Conservation (phyloP, 1,140 invertebrate genomes). For the Micrasema longulum region DNA sequence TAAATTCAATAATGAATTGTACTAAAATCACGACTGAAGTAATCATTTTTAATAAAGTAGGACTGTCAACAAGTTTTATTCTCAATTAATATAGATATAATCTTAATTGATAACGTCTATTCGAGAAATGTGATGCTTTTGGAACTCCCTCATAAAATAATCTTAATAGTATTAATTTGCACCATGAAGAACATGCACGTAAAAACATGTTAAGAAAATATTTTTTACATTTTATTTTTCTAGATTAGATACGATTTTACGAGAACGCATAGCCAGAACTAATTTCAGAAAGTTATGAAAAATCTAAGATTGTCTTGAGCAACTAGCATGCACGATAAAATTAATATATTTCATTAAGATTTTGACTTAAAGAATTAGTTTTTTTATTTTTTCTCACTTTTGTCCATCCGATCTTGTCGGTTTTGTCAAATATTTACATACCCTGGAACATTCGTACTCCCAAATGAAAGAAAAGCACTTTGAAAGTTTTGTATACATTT, state of each 20-base stretch:
- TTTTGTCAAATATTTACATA: constrained; percentile 26
- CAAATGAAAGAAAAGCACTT: too few relatives aligned
- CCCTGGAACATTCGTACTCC: constrained; percentile 22
- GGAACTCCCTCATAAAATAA: too few relatives aligned
- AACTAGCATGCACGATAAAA: background rate
- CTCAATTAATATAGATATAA: too few relatives aligned
- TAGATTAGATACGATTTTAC: constrained; percentile 9
- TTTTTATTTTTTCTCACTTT: constrained; percentile 18
- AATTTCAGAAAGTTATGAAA: constrained; percentile 3
- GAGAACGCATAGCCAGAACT: constrained; percentile 3
- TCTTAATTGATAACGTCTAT: too few relatives aligned
- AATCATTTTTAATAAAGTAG: too few relatives aligned
- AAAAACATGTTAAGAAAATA: constrained; percentile 25
- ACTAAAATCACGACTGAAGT: too few relatives aligned
- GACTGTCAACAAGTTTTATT: too few relatives aligned
- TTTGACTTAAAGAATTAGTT: constrained; percentile 15
- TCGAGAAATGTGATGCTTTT: too few relatives aligned
- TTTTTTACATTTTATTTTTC: background rate
- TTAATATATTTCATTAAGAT: background rate
- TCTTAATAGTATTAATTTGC: background rate
- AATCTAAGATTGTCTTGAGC: constrained; percentile 36
- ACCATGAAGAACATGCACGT: constrained; percentile 20
- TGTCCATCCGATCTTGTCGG: constrained; percentile 18
- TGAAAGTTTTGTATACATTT: too few relatives aligned
- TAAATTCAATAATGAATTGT: too few relatives aligned